Base-by-base conservation (phyloP, 2,888 invertebrate species). In the Coenonympha glycerion region DNA sequence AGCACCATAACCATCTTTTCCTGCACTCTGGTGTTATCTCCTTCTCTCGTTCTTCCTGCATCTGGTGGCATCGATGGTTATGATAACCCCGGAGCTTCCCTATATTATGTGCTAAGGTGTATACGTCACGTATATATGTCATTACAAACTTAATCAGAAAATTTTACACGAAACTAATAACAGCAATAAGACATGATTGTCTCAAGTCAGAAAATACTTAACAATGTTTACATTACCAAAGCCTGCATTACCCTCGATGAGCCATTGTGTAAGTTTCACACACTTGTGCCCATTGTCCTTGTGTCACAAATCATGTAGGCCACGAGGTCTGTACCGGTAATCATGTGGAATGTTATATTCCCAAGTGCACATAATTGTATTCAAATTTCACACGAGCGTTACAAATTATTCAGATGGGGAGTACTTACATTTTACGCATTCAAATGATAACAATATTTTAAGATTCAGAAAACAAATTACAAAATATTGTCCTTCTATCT, bases 281-380 rank as follows among this genome's bases (percentile, higher is more conserved):
- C 30, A 30, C 13, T 30, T 19, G 18, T 18, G 22, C 18, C 30
- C 31, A 37, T 34, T 36, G 42, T 52, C 37, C 37, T 47, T 39
- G 47, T 19, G 31, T 47, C 22, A 42, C 24, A 37, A 47, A 31
- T 37, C 15, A 52, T 36, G 36, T 40, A 36, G 46, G 52, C 8
- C 9, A 41, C 30, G 42, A 52, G 52, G 47, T 52, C 47, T n/a
- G n/a, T 24, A 24, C 13, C 9, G 13, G 37, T 22, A 37, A 21
- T 44, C 6, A 19, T 24, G 16, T 24, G 11, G 11, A 21, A 13
- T 31, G 13, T 39, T 40, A 22, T 39, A 31, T 39, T 31, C 39
- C 47, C 31, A 39, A 39, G 19, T 31, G 31, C 30, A n/a, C n/a
- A 31, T 39, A 18, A n/a, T 19, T 11, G n/a, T n/a, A 31, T 47